phyloP scores from a whole-genome alignment of 1,140 invertebrate genomes.

The Caenorhabditis inopinata region DNA sequence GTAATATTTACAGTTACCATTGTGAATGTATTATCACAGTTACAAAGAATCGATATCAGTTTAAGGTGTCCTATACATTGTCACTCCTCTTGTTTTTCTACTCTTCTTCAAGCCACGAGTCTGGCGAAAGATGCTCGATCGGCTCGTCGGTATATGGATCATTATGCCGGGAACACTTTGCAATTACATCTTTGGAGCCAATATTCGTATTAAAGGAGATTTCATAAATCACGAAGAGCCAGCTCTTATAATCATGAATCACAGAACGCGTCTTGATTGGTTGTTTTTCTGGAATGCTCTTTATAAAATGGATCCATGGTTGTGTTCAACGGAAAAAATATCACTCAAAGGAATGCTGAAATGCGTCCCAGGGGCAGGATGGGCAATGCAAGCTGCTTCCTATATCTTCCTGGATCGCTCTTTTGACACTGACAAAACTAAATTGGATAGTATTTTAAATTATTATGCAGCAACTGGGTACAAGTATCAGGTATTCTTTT shows the following conservation, averaged over 20 bases:
- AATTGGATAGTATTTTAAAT: slow-evolving; percentile 74
- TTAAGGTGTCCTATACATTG: slow-evolving; percentile 55
- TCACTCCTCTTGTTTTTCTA: slow-evolving; percentile 57
- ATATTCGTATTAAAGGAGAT: slow-evolving; percentile 77
- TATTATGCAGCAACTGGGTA: slow-evolving; percentile 74
- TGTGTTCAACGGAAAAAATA: slow-evolving; percentile 75
- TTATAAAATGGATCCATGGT: slow-evolving; percentile 75
- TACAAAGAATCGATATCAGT: too few species aligned
- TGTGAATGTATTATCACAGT: not conserved
- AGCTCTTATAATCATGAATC: slow-evolving; percentile 80
- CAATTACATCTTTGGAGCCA: slow-evolving; percentile 74
- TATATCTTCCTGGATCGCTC: slow-evolving; percentile 81
- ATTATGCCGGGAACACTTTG: slow-evolving; percentile 70
- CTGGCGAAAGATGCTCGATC: slow-evolving; percentile 58
- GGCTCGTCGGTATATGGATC: slow-evolving; percentile 62
- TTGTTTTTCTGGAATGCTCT: slow-evolving; percentile 83
- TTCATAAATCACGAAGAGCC: slow-evolving; percentile 75
- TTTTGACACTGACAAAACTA: slow-evolving; percentile 77
- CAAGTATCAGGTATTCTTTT: slow-evolving; percentile 68
- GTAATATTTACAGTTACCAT: too few species aligned
- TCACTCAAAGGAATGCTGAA: slow-evolving; percentile 80
- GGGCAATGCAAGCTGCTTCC: slow-evolving; percentile 80
- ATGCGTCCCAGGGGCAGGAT: slow-evolving; percentile 78
- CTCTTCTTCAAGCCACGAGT: slow-evolving; percentile 53
- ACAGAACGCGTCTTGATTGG: slow-evolving; percentile 83